Conservation (phyloP, 1,140 invertebrate genomes). For the Paramacrobiotus metropolitanus region DNA sequence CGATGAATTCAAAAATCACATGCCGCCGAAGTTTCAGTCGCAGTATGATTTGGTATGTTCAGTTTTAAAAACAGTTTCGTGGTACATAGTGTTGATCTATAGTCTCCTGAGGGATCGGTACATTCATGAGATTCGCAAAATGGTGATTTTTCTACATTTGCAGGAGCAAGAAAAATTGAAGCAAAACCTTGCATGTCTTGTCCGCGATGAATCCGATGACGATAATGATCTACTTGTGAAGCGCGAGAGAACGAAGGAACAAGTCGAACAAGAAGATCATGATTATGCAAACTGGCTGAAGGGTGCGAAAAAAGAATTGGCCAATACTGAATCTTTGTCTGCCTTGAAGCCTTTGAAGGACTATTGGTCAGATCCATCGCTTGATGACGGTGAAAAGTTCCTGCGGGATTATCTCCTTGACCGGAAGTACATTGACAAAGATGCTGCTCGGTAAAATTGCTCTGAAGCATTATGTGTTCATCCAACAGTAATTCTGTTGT, state of each 20-base stretch:
- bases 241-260: not conserved
- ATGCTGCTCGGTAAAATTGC: conserved; percentile 9
- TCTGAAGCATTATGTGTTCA: no score
- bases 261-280: conserved; percentile 33
- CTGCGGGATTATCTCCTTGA: conserved; percentile 75
- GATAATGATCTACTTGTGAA: conserved; percentile 11
- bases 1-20: conserved; percentile 17
- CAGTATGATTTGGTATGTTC: not conserved
- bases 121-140: not conserved
- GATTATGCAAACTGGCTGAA: conserved; percentile 57
- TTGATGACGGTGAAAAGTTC: conserved; percentile 62
- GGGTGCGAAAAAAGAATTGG: conserved; percentile 30
- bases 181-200: conserved; percentile 12
- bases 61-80: no score
- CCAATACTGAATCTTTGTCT: no score
- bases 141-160: conserved; percentile 11
- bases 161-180: conserved; percentile 14
- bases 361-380: conserved; percentile 54
- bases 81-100: no score
- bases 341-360: conserved; percentile 40
- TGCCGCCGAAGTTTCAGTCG: not conserved
- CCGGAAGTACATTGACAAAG: conserved; percentile 36
- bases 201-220: conserved; percentile 11
- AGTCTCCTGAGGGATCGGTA: not conserved
- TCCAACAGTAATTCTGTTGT: no score